Percentiles rank a stretch among this genome's conserved stretches.
Evolutionary conservation across 2,888 invertebrate genomes (phyloP).

Genomic region (Lobophora halterata): DNA sequence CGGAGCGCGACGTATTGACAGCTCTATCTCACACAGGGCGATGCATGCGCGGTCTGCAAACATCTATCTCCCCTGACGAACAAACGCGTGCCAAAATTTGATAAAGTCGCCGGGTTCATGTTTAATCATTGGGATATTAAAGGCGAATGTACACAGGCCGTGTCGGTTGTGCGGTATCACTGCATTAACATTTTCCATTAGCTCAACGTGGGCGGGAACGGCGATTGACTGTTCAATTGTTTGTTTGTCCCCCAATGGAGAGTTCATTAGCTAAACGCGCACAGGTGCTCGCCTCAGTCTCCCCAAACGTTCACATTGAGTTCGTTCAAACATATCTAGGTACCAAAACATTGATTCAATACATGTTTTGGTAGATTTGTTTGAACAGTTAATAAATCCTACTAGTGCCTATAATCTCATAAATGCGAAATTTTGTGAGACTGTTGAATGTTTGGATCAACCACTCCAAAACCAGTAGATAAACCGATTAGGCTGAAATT

Average conservation of each 20-base stretch:
- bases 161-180: constrained; percentile 42
- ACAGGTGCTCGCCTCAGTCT: neutral
- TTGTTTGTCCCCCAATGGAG: constrained; percentile 38
- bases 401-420: no score
- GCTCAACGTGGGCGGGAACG: constrained; percentile 36
- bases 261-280: constrained; percentile 30
- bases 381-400: no score
- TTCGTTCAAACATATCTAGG: neutral
- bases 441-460: no score
- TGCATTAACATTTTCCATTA: constrained; percentile 72
- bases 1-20: constrained; percentile 63
- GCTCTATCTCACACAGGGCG: constrained; percentile 66
- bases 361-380: no score
- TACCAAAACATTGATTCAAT: no score
- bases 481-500: no score
- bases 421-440: no score
- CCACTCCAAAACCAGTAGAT: no score
- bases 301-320: neutral
- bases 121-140: constrained; percentile 73
- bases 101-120: constrained; percentile 75
- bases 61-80: constrained; percentile 60
- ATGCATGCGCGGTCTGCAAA: constrained; percentile 70
- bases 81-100: constrained; percentile 78
- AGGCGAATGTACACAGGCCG: constrained; percentile 51
- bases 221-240: constrained; percentile 52